Evolutionary conservation across 2,113 vertebrate species (phyloP), one percentile per base, ranked within the genome.

Genomic region (Erythrolamprus reginae): DNA sequence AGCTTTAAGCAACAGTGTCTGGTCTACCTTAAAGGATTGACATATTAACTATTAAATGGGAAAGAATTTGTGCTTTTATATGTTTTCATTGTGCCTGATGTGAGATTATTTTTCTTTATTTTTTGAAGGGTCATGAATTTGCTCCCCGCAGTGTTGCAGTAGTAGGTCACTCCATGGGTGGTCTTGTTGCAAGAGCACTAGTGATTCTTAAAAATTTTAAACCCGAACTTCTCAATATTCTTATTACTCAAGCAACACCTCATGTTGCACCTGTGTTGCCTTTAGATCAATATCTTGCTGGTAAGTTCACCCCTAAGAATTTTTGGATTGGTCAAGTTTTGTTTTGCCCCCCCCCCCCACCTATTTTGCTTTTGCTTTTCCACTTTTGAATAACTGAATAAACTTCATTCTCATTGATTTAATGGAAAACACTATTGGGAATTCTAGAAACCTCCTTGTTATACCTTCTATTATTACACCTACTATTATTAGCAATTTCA

Each of bases 81-180:
- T 17, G 5, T 33, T 38, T 33, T 48, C 0, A 58, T 33, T 58
- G 92, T 21, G 9, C 0, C 52, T 2, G 85, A 87, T 89, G 45
- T 56, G 65, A 93, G 17, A 5, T 93, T 87, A 28, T 83, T 91
- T 88, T 87, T 93, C 92, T 38, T 86, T 77, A 90, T 89, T 92
- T 56, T 92, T 58, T 93, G 90, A 94, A 99, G 99, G 97, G 96
- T 91, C 93, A 92, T 86, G 98, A 97, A 51, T 97, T 95, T 88
- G 97, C 98, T 51, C 99, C 99, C 0, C 97, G 93, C 91, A 98
- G 98, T 52, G 98, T 99, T 92, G 97, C 98, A 24, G 97, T 99
- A 48, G 97, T 99, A 13, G 99, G 98, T 17, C 99, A 99, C 95
- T 99, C 99, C 85, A 99, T 99, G 99, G 99, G 99, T n/a, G 99